A percentile compares a stretch with the other conserved stretches of the same genome.
These are phyloP conservation scores for Metopia argyrocephala DNA, from an alignment of 2,888 invertebrate species.

Conservation along the genomic window DNA sequence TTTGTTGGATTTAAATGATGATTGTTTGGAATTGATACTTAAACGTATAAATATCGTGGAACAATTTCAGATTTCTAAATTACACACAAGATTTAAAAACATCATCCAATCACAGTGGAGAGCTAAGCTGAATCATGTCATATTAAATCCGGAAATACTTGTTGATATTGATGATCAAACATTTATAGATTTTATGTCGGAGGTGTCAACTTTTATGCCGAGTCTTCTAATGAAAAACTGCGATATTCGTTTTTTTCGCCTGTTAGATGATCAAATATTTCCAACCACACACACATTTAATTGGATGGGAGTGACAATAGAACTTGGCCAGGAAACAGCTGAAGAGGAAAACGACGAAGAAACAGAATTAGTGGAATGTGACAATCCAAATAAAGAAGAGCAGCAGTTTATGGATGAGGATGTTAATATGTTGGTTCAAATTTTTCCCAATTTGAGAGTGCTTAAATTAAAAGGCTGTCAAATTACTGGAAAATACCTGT, in stretches of 20 bases:
- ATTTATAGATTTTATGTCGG: slow-evolving; percentile 68
- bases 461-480: slow-evolving; percentile 70
- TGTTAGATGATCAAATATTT: slow-evolving; percentile 64
- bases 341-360: slow-evolving; percentile 35
- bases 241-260: slow-evolving; percentile 67
- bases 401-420: slow-evolving; percentile 70
- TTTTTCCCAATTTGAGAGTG: slow-evolving; percentile 68
- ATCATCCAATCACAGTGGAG: slow-evolving; percentile 69
- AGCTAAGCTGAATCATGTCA: slow-evolving; percentile 66
- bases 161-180: slow-evolving; percentile 47
- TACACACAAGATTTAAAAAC: slow-evolving; percentile 68
- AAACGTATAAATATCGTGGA: slow-evolving; percentile 67
- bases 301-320: slow-evolving; percentile 64
- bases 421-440: slow-evolving; percentile 67
- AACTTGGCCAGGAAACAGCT: background rate
- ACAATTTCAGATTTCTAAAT: slow-evolving; percentile 68
- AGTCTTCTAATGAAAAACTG: slow-evolving; percentile 67
- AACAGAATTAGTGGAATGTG: slow-evolving; percentile 22
- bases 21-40: slow-evolving; percentile 70
- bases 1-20: slow-evolving; percentile 71
- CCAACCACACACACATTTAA: slow-evolving; percentile 64
- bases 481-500: slow-evolving; percentile 69
- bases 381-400: slow-evolving; percentile 26
- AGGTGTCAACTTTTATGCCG: slow-evolving; percentile 66
- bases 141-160: slow-evolving; percentile 67